Base-by-base conservation (phyloP, 2,797 vertebrate genomes). In the Limosa lapponica region DNA sequence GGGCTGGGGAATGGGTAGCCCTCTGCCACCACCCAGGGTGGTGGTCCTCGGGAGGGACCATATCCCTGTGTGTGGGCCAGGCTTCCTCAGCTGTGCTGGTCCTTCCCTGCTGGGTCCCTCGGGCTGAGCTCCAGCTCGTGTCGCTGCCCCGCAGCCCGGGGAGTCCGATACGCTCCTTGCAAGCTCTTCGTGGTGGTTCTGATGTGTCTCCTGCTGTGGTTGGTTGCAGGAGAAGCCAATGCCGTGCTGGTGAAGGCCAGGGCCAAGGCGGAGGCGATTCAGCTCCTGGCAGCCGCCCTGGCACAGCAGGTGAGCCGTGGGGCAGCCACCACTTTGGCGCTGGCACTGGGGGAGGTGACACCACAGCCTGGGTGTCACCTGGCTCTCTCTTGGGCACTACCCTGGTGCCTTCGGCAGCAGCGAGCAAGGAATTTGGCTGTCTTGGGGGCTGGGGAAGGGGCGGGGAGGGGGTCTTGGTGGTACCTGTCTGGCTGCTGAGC, bases 261-360 rank as follows among this genome's bases (percentile, higher is more conserved):
- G 48, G 99, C 99, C 7, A 99, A 99, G 95, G 97, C 99, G 0
- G 99, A 99, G 94, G 99, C 99, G 7, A 99, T 99, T 80, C 96
- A 96, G 25, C 58, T 99, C 82, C 95, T 99, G 93, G 99, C 99
- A 23, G 98, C 98, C 0, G 99, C 99, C 74, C 97, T 99, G 80
- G 93, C 98, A 16, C 97, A 98, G 77, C 98, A 99, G 97, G 99
- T 99, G 97, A 98, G 71, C 20, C 3, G 1, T 24, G 17, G 17
- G 55, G 36, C 51, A 54, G 34, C 58, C 11, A 3, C 13, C 1
- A 3, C 23, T 44, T 67, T 48, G 41, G 22, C 3, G 6, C n/a
- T 64, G 59, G 48, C 15, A 5, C 7, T 8, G 23, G 2, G 41
- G 20, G 3, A 51, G 37, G 30, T 58, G 22, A 41, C 34, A 36